A percentile compares a stretch with the other conserved stretches of the same genome.
These are phyloP conservation scores for Dipus sagitta DNA, from an alignment of 2,797 vertebrate genomes.

Conservation along the genomic window DNA sequence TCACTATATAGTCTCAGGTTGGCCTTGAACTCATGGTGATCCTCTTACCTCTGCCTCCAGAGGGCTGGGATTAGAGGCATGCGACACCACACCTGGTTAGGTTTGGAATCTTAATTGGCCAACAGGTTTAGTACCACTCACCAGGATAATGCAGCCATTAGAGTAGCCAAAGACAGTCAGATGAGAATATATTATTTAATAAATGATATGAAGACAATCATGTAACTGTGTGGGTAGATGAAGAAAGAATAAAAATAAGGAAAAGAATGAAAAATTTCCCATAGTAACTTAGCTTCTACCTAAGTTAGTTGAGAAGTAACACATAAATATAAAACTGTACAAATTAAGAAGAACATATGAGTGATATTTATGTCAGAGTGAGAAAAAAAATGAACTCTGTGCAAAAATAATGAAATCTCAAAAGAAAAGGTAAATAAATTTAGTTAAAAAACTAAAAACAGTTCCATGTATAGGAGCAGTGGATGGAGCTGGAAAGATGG, in stretches of 20 bases:
- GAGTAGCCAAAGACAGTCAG: not conserved
- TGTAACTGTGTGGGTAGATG: not conserved
- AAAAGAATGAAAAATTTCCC: constrained; percentile 17
- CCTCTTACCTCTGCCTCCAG: too few relatives aligned
- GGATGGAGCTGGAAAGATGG: too few relatives aligned
- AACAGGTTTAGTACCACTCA: constrained; percentile 33
- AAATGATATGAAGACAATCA: not conserved
- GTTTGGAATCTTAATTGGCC: constrained; percentile 46
- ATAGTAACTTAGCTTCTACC: not conserved
- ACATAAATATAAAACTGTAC: not conserved
- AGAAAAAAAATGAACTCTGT: not conserved
- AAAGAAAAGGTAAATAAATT: constrained; percentile 18
- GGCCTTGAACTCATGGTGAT: too few relatives aligned
- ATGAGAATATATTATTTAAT: constrained; percentile 29
- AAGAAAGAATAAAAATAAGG: constrained; percentile 30
- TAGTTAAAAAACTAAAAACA: constrained; percentile 43
- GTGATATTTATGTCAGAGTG: not conserved
- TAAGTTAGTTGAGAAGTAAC: constrained; percentile 14
- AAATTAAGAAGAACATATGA: constrained; percentile 15
- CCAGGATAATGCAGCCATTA: not conserved
- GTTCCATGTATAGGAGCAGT: not conserved
- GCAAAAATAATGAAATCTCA: not conserved
- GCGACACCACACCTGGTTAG: too few relatives aligned
- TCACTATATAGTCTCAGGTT: too few relatives aligned
- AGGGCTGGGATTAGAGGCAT: too few relatives aligned